Conservation (phyloP, 2,113 vertebrate genomes). For the Megaceryle maxima region DNA sequence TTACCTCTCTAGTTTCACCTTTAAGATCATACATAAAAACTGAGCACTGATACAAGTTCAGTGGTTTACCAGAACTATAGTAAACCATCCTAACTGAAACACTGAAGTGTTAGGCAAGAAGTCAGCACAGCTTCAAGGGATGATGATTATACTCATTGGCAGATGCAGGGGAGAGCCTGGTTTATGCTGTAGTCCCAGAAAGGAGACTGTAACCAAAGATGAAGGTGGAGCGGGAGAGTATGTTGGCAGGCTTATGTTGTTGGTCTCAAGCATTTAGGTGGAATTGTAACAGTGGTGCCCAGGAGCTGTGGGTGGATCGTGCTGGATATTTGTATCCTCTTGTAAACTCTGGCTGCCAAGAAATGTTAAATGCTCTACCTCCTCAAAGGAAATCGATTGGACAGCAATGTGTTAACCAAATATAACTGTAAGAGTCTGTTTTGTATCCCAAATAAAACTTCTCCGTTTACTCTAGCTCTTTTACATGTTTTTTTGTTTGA, state of each 20-base stretch:
- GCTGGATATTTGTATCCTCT: background rate
- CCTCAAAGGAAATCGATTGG: background rate
- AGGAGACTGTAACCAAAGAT: background rate
- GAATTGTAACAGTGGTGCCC: background rate
- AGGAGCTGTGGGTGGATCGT: background rate
- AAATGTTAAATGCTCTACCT: background rate
- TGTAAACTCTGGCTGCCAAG: background rate
- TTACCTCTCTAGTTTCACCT: background rate
- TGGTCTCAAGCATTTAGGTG: background rate
- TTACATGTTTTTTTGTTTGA: background rate
- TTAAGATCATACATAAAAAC: background rate
- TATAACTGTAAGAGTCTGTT: background rate
- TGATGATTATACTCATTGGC: accelerated
- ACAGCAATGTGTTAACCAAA: background rate
- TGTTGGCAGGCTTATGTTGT: background rate
- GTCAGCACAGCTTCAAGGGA: background rate
- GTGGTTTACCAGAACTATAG: background rate
- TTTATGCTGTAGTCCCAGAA: background rate
- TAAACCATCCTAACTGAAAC: background rate
- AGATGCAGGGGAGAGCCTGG: background rate
- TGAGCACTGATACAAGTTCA: background rate
- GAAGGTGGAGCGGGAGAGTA: background rate
- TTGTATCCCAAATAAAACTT: background rate
- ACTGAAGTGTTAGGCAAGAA: background rate
- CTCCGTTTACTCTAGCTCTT: background rate